phyloP scores from a whole-genome alignment of 2,113 vertebrate genomes.

The Chaetura pelagica region DNA sequence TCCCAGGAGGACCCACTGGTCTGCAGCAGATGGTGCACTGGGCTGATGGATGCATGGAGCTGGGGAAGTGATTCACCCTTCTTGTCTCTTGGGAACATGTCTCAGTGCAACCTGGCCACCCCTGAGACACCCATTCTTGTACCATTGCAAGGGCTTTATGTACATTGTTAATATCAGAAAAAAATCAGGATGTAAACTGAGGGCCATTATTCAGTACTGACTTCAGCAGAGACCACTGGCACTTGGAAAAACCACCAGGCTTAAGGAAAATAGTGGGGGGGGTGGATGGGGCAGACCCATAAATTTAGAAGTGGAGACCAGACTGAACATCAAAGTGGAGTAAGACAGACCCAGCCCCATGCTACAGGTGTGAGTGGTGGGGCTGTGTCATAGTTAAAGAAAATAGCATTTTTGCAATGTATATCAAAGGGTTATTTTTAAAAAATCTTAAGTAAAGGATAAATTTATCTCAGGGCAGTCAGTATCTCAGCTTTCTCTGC shows the following conservation, averaged over 20 bases:
- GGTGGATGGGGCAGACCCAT: not conserved
- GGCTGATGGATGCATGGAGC: not conserved
- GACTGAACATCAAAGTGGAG: not conserved
- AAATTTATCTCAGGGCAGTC: not conserved
- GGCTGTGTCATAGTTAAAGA: not conserved
- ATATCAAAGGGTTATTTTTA: not conserved
- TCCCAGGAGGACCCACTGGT: not conserved
- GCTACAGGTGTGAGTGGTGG: rapidly evolving
- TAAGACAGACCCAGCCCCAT: rapidly evolving
- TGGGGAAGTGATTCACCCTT: not conserved
- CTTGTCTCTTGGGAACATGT: not conserved
- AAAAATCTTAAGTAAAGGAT: not conserved
- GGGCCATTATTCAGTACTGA: not conserved
- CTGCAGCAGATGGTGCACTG: not conserved
- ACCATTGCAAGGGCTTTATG: not conserved
- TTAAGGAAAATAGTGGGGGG: not conserved
- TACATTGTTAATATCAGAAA: not conserved
- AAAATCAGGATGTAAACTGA: not conserved
- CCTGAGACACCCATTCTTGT: not conserved
- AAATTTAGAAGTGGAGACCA: not conserved
- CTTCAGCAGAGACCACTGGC: not conserved
- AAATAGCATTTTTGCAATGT: not conserved
- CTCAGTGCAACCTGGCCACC: not conserved
- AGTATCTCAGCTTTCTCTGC: not conserved
- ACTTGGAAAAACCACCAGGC: not conserved